phyloP scores from a whole-genome alignment of 2,888 invertebrate species.

The Calliphora vomitoria region DNA sequence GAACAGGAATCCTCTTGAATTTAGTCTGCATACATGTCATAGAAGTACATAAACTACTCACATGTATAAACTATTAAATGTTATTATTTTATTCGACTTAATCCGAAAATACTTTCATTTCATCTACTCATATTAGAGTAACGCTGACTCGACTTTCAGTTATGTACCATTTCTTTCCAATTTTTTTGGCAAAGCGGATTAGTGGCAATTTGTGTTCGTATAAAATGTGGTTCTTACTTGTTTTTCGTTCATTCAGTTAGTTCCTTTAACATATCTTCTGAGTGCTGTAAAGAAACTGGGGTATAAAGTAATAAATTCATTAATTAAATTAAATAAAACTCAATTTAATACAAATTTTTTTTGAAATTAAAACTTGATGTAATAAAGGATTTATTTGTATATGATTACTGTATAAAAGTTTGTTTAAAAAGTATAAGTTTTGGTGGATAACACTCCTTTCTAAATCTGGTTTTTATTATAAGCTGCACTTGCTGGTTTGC shows the following conservation, averaged over 20 bases:
- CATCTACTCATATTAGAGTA: conserved; percentile 1
- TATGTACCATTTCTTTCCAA: not conserved
- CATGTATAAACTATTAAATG: not conserved
- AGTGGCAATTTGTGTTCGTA: conserved; percentile 63
- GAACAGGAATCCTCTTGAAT: conserved; percentile 21
- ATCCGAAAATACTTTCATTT: conserved; percentile 4
- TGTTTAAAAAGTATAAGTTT: not conserved
- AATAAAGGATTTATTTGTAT: no score
- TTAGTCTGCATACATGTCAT: not conserved
- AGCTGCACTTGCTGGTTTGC: conserved; percentile 21
- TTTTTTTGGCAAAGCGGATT: conserved; percentile 62
- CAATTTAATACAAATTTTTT: no score
- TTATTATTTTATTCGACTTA: conserved; percentile 29
- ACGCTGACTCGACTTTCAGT: conserved; percentile 2
- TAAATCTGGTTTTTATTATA: not conserved
- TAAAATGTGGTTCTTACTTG: conserved; percentile 48
- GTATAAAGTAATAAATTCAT: not conserved
- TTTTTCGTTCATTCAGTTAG: not conserved
- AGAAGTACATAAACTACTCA: not conserved
- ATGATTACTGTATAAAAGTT: no score
- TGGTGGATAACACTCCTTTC: not conserved
- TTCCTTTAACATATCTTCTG: not conserved
- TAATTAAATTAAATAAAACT: not conserved
- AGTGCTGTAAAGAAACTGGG: not conserved
- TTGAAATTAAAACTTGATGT: no score